A percentile compares a stretch with the other conserved stretches of the same genome.
Evolutionary conservation across 2,888 invertebrate species (phyloP).

Genomic region (Orthosia incerta): DNA sequence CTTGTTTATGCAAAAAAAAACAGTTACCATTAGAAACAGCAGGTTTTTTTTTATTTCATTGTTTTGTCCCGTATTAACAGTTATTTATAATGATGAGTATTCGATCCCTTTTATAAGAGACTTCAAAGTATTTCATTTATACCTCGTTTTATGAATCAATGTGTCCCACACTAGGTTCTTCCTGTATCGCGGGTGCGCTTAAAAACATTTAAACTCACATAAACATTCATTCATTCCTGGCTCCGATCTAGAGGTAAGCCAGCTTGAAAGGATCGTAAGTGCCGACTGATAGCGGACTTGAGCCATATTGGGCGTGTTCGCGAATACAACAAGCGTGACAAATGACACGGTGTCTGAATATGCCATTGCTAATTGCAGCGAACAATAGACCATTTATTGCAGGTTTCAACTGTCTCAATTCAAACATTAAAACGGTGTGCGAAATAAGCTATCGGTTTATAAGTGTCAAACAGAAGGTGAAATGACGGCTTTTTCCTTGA

Average conservation of each 20-base stretch:
- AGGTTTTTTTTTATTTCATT: too few relatives aligned
- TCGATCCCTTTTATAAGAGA: too few relatives aligned
- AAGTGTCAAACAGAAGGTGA: constrained; percentile 22
- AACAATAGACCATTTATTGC: constrained; percentile 6
- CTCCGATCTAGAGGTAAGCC: too few relatives aligned
- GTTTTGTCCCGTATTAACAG: too few relatives aligned
- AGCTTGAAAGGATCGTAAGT: background rate
- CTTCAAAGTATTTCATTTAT: too few relatives aligned
- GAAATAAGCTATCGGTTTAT: background rate
- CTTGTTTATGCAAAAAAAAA: too few relatives aligned
- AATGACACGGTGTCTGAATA: background rate
- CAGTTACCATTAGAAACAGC: too few relatives aligned
- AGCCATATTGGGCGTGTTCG: background rate
- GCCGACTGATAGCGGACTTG: background rate
- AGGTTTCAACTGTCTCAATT: background rate
- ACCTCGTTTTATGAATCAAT: too few relatives aligned
- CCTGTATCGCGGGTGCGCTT: too few relatives aligned
- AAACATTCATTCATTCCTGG: background rate
- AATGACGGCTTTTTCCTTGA: background rate
- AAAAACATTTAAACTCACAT: too few relatives aligned
- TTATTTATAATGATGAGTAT: too few relatives aligned
- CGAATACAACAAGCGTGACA: background rate
- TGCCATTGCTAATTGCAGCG: background rate
- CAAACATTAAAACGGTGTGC: constrained; percentile 2
- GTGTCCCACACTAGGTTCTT: too few relatives aligned